Evolutionary conservation across 2,888 invertebrate species (phyloP).

Genomic region (Harpagoxenus sublaevis): DNA sequence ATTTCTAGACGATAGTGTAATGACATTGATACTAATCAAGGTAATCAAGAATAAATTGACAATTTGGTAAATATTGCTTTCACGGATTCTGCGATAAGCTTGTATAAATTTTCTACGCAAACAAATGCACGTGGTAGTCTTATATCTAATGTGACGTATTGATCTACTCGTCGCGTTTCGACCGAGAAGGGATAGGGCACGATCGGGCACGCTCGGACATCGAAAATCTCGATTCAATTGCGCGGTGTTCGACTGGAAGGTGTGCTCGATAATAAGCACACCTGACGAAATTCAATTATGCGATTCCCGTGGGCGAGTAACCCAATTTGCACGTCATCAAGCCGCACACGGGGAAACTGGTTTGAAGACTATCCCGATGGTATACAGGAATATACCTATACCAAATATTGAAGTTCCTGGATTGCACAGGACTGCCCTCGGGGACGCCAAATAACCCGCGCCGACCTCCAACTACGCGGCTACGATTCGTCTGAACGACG

Average conservation of each 20-base stretch:
- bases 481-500: conserved; percentile 65
- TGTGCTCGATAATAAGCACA: conserved; percentile 71
- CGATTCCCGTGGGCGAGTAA: conserved; percentile 71
- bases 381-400: conserved; percentile 60
- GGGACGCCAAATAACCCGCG: conserved; percentile 73
- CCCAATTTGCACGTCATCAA: conserved; percentile 77
- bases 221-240: conserved; percentile 11
- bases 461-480: conserved; percentile 61
- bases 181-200: background rate
- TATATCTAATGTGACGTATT: background rate
- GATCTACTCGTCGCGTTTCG: background rate
- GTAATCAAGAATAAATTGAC: background rate
- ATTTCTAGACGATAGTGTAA: background rate
- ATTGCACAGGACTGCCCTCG: conserved; percentile 70
- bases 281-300: conserved; percentile 73
- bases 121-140: background rate
- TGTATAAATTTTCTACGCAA: background rate
- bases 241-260: background rate
- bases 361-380: conserved; percentile 62
- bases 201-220: background rate
- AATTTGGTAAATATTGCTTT: background rate
- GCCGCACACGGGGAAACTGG: conserved; percentile 68
- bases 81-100: background rate
- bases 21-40: background rate
- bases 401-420: conserved; percentile 80